These are phyloP conservation scores for Turnix velox DNA, from an alignment of 2,113 vertebrate genomes.

Conservation along the genomic window DNA sequence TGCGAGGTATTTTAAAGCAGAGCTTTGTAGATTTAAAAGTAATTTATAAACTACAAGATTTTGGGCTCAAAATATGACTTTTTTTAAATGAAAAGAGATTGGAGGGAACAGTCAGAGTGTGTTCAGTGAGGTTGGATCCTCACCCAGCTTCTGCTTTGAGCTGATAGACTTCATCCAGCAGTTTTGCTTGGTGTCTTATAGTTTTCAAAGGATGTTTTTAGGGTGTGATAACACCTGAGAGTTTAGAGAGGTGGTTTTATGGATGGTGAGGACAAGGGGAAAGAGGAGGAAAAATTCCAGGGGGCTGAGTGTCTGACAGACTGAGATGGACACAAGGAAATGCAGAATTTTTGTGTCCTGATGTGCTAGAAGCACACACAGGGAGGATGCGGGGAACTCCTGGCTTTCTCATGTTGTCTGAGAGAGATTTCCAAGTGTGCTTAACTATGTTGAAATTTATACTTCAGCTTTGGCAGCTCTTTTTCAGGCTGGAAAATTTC, in stretches of 20 bases:
- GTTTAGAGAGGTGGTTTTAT: not conserved
- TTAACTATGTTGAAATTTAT: not conserved
- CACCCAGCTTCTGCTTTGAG: not conserved
- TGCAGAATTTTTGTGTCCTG: not conserved
- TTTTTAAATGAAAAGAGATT: not conserved
- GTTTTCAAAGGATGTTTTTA: not conserved
- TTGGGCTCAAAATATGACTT: not conserved
- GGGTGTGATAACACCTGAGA: not conserved
- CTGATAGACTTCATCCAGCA: not conserved
- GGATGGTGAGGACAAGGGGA: not conserved
- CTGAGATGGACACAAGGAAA: not conserved
- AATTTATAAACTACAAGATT: not conserved
- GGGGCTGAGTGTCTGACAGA: not conserved
- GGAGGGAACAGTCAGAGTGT: not conserved
- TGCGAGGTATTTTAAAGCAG: too few species aligned
- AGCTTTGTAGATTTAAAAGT: not conserved
- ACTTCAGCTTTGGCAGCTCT: not conserved
- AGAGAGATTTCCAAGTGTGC: not conserved
- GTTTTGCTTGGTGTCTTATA: not conserved
- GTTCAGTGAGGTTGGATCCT: not conserved
- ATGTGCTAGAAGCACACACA: not conserved
- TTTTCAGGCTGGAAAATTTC: too few species aligned
- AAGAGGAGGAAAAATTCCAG: rapidly evolving
- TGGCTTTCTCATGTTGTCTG: not conserved
- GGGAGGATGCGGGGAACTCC: not conserved